A percentile compares a stretch with the other conserved stretches of the same genome.
Conservation (phyloP, 2,113 vertebrate genomes). For the Pituophis catenifer region DNA sequence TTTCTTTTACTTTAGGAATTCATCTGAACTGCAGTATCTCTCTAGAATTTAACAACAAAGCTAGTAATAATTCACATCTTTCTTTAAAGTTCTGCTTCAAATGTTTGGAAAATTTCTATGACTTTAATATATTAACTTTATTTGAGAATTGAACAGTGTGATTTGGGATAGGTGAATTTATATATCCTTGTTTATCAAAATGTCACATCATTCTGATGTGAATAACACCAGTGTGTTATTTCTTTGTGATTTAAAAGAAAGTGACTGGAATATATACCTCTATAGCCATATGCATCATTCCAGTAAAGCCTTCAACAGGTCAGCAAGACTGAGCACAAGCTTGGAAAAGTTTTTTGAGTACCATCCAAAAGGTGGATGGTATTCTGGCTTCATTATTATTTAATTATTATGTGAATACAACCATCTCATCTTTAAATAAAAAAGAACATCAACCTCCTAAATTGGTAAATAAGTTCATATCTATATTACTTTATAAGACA, state of each 20-base stretch:
- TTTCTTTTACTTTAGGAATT: slow-evolving; percentile 33
- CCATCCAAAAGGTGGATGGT: background rate
- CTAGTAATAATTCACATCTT: slow-evolving; percentile 13
- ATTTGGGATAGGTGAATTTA: background rate
- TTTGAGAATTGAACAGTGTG: slow-evolving; percentile 9
- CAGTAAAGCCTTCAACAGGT: background rate
- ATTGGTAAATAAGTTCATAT: background rate
- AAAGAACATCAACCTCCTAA: background rate
- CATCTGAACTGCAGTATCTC: slow-evolving; percentile 36
- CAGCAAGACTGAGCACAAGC: background rate
- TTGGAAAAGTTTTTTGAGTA: background rate
- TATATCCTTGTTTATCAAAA: background rate
- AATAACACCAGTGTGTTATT: background rate
- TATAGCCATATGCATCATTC: background rate
- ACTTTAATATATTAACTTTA: slow-evolving; percentile 22
- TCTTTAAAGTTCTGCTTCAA: slow-evolving; percentile 21
- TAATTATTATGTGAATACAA: background rate
- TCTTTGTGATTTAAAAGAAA: background rate
- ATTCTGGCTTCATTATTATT: background rate
- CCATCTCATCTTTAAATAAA: background rate
- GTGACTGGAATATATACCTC: background rate
- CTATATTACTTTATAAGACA: background rate
- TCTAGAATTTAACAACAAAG: slow-evolving; percentile 28
- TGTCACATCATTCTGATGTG: background rate
- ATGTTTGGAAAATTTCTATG: slow-evolving; percentile 17